phyloP scores from a whole-genome alignment of 2,113 vertebrate genomes.

The Camelus bactrianus region DNA sequence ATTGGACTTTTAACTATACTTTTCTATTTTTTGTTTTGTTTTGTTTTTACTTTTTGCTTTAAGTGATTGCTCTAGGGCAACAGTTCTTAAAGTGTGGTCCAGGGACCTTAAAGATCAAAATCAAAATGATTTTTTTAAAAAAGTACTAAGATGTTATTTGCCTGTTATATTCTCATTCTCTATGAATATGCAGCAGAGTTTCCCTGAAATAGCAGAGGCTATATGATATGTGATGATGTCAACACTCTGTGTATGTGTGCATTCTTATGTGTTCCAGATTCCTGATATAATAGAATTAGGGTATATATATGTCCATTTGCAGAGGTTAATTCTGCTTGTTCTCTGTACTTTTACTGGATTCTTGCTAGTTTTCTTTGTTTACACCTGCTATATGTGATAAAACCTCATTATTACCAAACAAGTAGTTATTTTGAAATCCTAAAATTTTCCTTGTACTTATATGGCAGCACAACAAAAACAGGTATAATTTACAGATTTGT shows the following conservation, averaged over 20 bases:
- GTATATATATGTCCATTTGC: conserved; percentile 22
- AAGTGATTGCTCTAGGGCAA: background rate
- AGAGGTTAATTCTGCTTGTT: conserved; percentile 21
- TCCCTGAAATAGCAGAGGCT: background rate
- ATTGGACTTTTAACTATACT: background rate
- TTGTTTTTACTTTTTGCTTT: background rate
- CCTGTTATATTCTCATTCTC: background rate
- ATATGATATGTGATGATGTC: background rate
- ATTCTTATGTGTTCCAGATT: background rate
- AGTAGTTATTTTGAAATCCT: conserved; percentile 28
- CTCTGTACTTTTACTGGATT: background rate
- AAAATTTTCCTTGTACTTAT: background rate
- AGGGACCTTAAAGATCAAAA: background rate
- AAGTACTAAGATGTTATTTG: background rate
- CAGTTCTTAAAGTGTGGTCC: background rate
- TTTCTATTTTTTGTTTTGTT: background rate
- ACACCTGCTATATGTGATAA: background rate
- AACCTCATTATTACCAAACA: background rate
- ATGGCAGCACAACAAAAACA: background rate
- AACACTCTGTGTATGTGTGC: background rate
- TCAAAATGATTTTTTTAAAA: background rate
- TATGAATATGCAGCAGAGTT: background rate
- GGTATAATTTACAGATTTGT: background rate
- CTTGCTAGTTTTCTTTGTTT: conserved; percentile 19
- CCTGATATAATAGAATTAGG: background rate